Percentiles rank a stretch among this genome's conserved stretches.
These are phyloP conservation scores for Charadrius vociferus DNA, from an alignment of 2,113 vertebrate species.

Conservation along the genomic window DNA sequence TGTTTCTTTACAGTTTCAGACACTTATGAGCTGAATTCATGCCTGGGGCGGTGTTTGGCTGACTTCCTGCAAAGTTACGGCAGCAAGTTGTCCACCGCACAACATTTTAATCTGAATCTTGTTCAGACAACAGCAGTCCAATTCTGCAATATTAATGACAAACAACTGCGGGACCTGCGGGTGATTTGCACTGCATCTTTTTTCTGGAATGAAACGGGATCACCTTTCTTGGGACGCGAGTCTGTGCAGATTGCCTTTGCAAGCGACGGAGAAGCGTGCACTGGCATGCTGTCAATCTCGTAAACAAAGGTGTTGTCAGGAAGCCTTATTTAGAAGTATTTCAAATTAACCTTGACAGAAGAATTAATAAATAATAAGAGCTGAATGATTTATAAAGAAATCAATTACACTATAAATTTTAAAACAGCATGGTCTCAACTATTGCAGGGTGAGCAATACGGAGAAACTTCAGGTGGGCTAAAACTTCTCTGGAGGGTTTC, in stretches of 20 bases:
- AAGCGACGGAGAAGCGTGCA: not conserved
- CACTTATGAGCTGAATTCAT: not conserved
- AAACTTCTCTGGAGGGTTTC: not conserved
- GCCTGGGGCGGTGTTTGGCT: not conserved
- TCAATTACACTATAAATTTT: conserved; percentile 79
- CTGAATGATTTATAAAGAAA: conserved; percentile 79
- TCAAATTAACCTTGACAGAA: conserved; percentile 80
- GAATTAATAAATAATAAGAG: conserved; percentile 82
- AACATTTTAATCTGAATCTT: not conserved
- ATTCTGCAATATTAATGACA: conserved; percentile 27
- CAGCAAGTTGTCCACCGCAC: not conserved
- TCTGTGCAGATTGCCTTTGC: not conserved
- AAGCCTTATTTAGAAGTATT: conserved; percentile 74
- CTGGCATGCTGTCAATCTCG: conserved; percentile 59
- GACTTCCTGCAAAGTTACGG: not conserved
- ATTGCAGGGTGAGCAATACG: not conserved
- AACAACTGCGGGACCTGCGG: not conserved
- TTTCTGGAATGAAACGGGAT: not conserved
- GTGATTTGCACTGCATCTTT: not conserved
- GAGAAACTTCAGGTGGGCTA: not conserved
- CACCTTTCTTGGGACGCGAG: not conserved
- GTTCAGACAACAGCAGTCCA: not conserved
- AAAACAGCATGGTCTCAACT: conserved; percentile 51
- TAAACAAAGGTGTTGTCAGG: conserved; percentile 76
- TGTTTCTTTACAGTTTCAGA: not conserved